phyloP scores from a whole-genome alignment of 2,888 invertebrate genomes.

The Conops quadrifasciatus region DNA sequence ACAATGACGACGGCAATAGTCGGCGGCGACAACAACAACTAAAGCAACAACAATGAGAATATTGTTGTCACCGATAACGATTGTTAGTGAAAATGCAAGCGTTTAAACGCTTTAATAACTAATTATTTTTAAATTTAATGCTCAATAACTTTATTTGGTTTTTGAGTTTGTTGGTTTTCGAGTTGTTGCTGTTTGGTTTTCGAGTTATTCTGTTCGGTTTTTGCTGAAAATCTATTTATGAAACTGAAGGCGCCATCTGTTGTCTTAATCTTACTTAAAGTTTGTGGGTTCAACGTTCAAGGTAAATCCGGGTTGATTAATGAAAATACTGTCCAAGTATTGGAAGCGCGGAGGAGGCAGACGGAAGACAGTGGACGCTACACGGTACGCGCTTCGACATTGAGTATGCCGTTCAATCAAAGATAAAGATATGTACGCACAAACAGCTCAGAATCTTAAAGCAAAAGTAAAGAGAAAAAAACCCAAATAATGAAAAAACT shows the following conservation, averaged over 20 bases:
- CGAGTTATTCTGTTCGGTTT: background rate
- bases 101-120: conserved; percentile 3
- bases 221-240: background rate
- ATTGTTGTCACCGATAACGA: background rate
- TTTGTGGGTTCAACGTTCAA: background rate
- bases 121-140: conserved; percentile 1
- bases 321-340: background rate
- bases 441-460: background rate
- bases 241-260: conserved; percentile 1
- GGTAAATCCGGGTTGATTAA: background rate
- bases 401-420: background rate
- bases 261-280: background rate
- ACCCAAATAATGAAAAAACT: too few species aligned
- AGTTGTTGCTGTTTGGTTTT: background rate
- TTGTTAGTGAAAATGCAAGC: background rate
- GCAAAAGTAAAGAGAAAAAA: background rate
- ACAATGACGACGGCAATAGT: background rate
- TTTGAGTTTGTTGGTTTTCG: background rate
- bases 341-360: background rate
- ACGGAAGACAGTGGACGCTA: background rate
- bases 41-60: background rate
- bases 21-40: background rate
- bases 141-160: background rate
- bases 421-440: too few species aligned
- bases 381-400: background rate